Base-by-base conservation (phyloP, 1,140 invertebrate species). In the Eumaeus atala region DNA sequence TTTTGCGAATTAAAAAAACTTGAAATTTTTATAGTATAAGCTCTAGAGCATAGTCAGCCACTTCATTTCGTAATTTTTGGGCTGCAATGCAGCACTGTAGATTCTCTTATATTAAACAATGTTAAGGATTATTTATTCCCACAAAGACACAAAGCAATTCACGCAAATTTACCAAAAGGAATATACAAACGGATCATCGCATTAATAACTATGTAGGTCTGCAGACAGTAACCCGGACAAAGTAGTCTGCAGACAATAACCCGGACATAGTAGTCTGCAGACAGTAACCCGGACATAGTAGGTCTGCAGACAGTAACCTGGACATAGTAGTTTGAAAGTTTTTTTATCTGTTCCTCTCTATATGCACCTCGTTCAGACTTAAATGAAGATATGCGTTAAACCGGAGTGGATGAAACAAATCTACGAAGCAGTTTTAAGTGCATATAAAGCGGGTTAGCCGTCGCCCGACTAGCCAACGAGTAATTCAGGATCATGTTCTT, bases 401-500 rank as follows among this genome's bases (percentile, higher is more conserved):
- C 68, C 72, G 64, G 54, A 77, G 74, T 73, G 69, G 70, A 77
- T 74, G 61, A 70, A 76, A 77, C 69, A 77, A 77, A 74, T 76
- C 69, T 73, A 66, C 66, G 64, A 75, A 69, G 64, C 62, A 68
- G 68, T 61, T 74, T 77, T 76, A 80, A 76, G 70, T 80, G 73
- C 77, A 72, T 73, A 77, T 78, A 78, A 76, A 79, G 67, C 65
- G 68, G 73, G 73, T 80, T 75, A 74, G 59, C 62, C 63, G 64
- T 56, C 72, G 64, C 60, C 67, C 66, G 52, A 66, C 72, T 62
- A 67, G 61, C 67, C 65, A 57, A 56, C 71, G 71, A 53, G 72
- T 74, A 77, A 73, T 77, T 73, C 72, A 68, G 67, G 69, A 74
- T 76, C 74, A 66, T 69, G 70, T 77, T 81, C 74, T 77, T 80